Conservation (phyloP, 2,113 vertebrate species). For the Rhineura floridana region DNA sequence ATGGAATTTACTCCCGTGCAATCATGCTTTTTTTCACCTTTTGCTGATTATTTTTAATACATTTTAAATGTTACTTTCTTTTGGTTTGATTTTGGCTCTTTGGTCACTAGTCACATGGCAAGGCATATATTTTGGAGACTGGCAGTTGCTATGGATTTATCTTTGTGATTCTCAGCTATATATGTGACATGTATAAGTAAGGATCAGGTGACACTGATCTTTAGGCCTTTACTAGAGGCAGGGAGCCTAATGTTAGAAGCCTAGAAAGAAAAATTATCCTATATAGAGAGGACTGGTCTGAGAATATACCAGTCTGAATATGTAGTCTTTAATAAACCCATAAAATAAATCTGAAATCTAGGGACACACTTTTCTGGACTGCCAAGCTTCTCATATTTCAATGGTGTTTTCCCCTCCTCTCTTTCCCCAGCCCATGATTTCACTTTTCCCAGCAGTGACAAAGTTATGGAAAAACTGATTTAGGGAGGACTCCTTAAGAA, state of each 20-base stretch:
- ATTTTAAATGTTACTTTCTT: too few species aligned
- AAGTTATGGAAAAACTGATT: neutral
- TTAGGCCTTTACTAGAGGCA: neutral
- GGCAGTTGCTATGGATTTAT: neutral
- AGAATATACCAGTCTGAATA: neutral
- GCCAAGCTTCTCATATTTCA: neutral
- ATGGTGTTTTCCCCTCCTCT: neutral
- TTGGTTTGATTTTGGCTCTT: too few species aligned
- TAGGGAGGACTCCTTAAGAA: neutral
- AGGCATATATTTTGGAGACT: neutral
- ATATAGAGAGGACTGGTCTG: neutral
- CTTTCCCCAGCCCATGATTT: neutral
- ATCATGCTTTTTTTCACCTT: too few species aligned
- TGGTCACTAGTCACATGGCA: neutral
- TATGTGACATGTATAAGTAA: neutral
- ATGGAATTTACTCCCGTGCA: too few species aligned
- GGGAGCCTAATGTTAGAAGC: neutral
- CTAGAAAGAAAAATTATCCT: neutral
- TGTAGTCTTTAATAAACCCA: neutral
- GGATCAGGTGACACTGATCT: neutral
- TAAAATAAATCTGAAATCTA: neutral
- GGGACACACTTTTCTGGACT: neutral
- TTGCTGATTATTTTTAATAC: too few species aligned
- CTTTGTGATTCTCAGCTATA: neutral
- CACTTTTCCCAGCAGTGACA: neutral